Percentiles rank a stretch among this genome's conserved stretches.
Evolutionary conservation across 2,113 vertebrate genomes (phyloP).

Genomic region (Gasterosteus nipponicus): DNA sequence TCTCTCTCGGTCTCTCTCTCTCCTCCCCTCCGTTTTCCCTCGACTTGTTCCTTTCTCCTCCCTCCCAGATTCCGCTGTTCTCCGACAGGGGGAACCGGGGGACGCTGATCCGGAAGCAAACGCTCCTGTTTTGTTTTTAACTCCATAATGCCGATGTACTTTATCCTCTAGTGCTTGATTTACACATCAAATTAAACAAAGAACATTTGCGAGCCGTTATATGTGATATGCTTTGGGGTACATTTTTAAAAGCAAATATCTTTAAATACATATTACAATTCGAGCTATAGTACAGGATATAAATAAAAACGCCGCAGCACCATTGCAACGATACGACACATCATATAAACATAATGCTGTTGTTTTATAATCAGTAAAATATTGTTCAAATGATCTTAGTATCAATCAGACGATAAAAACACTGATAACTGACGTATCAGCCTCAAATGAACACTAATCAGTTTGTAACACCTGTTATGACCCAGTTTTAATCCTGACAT

Average conservation of each 20-base stretch:
- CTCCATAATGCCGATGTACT: neutral
- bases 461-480: slow-evolving; percentile 1
- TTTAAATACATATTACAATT: too few relatives aligned
- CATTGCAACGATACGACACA: neutral
- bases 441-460: neutral
- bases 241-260: neutral
- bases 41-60: slow-evolving; percentile 52
- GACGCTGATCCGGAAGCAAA: slow-evolving; percentile 75
- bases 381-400: neutral
- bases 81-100: slow-evolving; percentile 59
- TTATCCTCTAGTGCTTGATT: neutral
- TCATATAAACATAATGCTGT: neutral
- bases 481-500: neutral
- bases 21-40: slow-evolving; percentile 54
- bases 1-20: neutral
- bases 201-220: neutral
- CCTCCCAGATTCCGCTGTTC: slow-evolving; percentile 62
- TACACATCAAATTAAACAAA: neutral
- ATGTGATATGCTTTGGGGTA: neutral
- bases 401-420: too few relatives aligned
- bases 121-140: slow-evolving; percentile 10
- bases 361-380: neutral
- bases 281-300: too few relatives aligned
- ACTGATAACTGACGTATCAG: neutral
- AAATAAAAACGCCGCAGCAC: neutral